phyloP scores from a whole-genome alignment of 2,888 invertebrate genomes.

The Hyppa rectilinea region DNA sequence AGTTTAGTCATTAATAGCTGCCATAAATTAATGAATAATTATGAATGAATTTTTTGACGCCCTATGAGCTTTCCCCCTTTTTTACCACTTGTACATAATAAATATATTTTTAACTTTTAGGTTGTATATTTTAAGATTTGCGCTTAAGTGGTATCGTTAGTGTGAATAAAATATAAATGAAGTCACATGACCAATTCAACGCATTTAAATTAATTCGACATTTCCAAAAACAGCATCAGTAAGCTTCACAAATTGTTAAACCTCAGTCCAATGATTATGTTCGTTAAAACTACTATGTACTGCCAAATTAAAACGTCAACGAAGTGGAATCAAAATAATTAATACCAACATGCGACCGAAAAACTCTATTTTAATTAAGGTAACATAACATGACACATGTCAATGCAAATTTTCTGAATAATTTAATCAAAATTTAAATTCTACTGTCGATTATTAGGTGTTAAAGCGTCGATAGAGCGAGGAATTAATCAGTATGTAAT shows the following conservation, averaged over 20 bases:
- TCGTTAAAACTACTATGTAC: conserved; percentile 22
- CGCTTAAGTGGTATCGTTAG: too few species aligned
- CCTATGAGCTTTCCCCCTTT: too few species aligned
- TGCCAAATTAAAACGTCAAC: conserved; percentile 46
- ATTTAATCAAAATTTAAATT: conserved; percentile 64
- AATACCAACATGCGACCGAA: conserved; percentile 43
- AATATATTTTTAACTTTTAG: too few species aligned
- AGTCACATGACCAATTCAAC: background rate
- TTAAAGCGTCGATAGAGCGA: conserved; percentile 32
- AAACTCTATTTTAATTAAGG: conserved; percentile 60
- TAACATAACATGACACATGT: conserved; percentile 52
- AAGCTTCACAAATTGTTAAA: conserved; percentile 21
- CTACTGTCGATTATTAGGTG: conserved; percentile 50
- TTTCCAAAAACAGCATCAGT: conserved; percentile 9
- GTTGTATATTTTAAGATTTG: too few species aligned
- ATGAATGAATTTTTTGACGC: too few species aligned
- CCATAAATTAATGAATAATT: too few species aligned
- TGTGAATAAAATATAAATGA: too few species aligned
- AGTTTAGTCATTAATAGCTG: too few species aligned
- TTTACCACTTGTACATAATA: too few species aligned
- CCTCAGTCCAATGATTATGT: conserved; percentile 31
- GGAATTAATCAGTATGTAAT: conserved; percentile 41
- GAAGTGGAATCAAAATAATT: conserved; percentile 53
- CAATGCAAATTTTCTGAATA: conserved; percentile 58
- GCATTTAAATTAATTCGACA: conserved; percentile 16